Base-by-base conservation (phyloP, 2,797 vertebrate genomes). In the Gephyroberyx darwinii region DNA sequence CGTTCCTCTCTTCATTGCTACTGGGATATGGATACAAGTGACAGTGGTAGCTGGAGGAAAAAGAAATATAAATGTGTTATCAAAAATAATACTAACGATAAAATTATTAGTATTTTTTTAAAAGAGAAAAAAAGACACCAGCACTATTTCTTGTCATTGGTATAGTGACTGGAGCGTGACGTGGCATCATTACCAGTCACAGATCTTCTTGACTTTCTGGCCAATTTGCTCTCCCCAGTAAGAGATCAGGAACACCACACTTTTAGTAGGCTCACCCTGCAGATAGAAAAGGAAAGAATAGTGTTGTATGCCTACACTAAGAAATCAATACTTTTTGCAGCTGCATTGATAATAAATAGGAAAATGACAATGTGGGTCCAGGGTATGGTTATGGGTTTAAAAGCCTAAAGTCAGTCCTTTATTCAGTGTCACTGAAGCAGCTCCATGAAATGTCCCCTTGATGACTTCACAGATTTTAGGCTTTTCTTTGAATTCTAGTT, bases 151-250 rank as follows among this genome's bases (percentile, higher is more conserved):
- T 48, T 48, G 16, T 48, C 4, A 54, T 8, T 62, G 19, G 39
- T 6, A 30, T 5, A 45, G 14, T 1, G 58, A 50, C 6, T 20
- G 48, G 0, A 5, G 22, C 8, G 48, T n/a, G 26, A 31, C 16
- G 16, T 20, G 48, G 19, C 5, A 58, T 77, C 56, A 83, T 96
- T 94, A 99, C 98, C 98, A 99, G 63, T 99, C 97, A 83, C 97
- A 98, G 69, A 99, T 98, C 92, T 98, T 99, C 93, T 97, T 99
- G 19, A 99, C 96, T 91, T 99, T 99, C 87, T 98, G 96, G 47
- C 97, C 98, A 10, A 99, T 98, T 84, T 98, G 96, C n/a, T 99
- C 98, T 43, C 98, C 98, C 97, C 98, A 99, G 66, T 97, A 99
- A 37, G 98, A 99, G 69, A 99, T 95, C 47, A 99, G 91, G 85